These are phyloP conservation scores for Philhelius pedissequus DNA, from an alignment of 2,888 invertebrate genomes.

Conservation along the genomic window DNA sequence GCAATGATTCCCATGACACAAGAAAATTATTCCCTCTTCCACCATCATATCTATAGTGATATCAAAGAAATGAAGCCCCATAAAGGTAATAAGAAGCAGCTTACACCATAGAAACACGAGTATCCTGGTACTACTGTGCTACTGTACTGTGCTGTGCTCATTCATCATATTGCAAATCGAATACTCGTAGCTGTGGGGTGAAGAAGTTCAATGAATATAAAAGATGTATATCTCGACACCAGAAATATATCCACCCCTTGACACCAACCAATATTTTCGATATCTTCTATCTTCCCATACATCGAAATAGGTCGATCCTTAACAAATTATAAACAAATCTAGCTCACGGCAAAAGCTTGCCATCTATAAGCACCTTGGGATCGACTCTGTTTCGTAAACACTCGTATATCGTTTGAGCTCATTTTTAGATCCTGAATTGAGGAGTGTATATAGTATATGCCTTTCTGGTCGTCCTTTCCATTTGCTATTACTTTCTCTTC, in stretches of 20 bases:
- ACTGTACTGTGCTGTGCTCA: conserved; percentile 9
- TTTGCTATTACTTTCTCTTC: background rate
- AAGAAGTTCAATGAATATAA: background rate
- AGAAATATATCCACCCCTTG: background rate
- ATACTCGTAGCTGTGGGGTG: background rate
- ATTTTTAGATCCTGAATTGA: conserved; percentile 14
- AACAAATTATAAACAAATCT: conserved; percentile 69
- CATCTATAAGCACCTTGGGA: background rate
- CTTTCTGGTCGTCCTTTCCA: background rate
- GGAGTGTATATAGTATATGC: background rate
- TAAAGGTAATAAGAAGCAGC: conserved; percentile 33
- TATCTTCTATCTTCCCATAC: conserved; percentile 33
- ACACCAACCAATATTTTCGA: conserved; percentile 40
- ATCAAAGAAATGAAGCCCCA: conserved; percentile 53
- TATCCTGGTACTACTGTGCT: no score
- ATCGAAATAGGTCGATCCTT: conserved; percentile 62
- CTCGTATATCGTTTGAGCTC: conserved; percentile 13
- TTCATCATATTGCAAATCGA: conserved; percentile 53
- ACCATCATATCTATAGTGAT: conserved; percentile 55
- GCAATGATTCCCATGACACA: conserved; percentile 37
- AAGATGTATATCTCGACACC: background rate
- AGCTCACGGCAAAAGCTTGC: conserved; percentile 48
- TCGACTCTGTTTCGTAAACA: conserved; percentile 4
- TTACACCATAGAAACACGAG: conserved; percentile 29
- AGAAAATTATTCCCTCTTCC: background rate